These are phyloP conservation scores for Tetranychus truncatus DNA, from an alignment of 2,888 invertebrate genomes.

Conservation along the genomic window DNA sequence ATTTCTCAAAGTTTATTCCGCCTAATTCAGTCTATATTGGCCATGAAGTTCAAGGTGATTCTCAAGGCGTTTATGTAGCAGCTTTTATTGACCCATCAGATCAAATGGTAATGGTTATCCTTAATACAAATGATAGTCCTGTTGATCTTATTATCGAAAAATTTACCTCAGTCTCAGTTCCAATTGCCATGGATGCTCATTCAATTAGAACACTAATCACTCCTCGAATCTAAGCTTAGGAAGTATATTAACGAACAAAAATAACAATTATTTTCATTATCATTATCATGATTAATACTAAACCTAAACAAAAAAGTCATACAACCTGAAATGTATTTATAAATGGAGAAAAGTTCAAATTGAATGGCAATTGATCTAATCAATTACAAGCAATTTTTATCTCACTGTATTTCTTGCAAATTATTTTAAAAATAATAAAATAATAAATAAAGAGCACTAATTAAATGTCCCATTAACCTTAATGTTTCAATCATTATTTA, in stretches of 20 bases:
- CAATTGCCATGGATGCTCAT: neutral
- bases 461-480: slow-evolving; percentile 41
- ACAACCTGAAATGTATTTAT: no score
- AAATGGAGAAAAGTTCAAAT: no score
- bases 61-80: neutral
- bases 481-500: slow-evolving; percentile 32
- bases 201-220: neutral
- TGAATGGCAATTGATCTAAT: no score
- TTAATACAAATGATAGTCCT: neutral
- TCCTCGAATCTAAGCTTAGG: neutral
- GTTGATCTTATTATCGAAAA: neutral
- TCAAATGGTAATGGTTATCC: neutral
- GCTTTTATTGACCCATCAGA: neutral
- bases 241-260: no score
- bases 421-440: slow-evolving; percentile 1
- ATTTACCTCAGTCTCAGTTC: neutral
- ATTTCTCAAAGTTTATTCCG: slow-evolving; percentile 35
- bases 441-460: neutral
- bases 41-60: neutral
- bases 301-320: no score
- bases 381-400: no score
- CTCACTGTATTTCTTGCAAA: slow-evolving; percentile 12
- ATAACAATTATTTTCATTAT: no score
- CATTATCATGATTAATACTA: no score
- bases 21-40: slow-evolving; percentile 25